A percentile compares a stretch with the other conserved stretches of the same genome.
phyloP scores from a whole-genome alignment of 1,140 invertebrate genomes.

The Neodiprion fabricii region DNA sequence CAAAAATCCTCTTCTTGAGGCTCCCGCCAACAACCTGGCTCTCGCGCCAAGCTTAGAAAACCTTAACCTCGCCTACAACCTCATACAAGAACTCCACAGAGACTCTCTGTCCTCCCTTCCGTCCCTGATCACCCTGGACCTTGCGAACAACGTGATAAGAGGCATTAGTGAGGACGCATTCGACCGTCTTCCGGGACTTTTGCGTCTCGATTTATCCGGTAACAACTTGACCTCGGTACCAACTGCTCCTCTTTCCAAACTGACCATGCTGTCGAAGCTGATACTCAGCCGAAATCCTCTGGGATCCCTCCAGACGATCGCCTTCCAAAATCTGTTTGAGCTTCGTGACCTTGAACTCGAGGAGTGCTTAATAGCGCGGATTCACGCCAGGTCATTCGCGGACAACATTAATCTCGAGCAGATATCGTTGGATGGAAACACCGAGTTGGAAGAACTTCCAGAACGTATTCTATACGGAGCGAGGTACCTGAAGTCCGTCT shows the following conservation, averaged over 20 bases:
- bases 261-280: constrained; percentile 75
- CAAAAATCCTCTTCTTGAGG: constrained; percentile 79
- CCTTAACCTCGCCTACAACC: constrained; percentile 75
- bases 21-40: constrained; percentile 72
- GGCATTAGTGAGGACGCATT: constrained; percentile 73
- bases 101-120: constrained; percentile 73
- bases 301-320: constrained; percentile 70
- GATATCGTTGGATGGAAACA: constrained; percentile 79
- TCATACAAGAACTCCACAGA: constrained; percentile 72
- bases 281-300: constrained; percentile 81
- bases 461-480: constrained; percentile 78
- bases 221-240: constrained; percentile 83
- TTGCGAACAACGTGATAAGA: constrained; percentile 77
- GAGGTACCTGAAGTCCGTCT: constrained; percentile 72
- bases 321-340: constrained; percentile 82
- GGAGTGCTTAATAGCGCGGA: constrained; percentile 68
- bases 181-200: constrained; percentile 71
- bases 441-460: constrained; percentile 72
- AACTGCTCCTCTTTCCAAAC: constrained; percentile 74
- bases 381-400: constrained; percentile 79
- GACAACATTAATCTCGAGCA: constrained; percentile 84
- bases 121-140: constrained; percentile 68
- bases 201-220: constrained; percentile 78
- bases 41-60: constrained; percentile 70
- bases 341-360: constrained; percentile 76